Evolutionary conservation across 2,797 vertebrate genomes (phyloP), one percentile per base, ranked within the genome.

Genomic region (Cetoscarus ocellatus): DNA sequence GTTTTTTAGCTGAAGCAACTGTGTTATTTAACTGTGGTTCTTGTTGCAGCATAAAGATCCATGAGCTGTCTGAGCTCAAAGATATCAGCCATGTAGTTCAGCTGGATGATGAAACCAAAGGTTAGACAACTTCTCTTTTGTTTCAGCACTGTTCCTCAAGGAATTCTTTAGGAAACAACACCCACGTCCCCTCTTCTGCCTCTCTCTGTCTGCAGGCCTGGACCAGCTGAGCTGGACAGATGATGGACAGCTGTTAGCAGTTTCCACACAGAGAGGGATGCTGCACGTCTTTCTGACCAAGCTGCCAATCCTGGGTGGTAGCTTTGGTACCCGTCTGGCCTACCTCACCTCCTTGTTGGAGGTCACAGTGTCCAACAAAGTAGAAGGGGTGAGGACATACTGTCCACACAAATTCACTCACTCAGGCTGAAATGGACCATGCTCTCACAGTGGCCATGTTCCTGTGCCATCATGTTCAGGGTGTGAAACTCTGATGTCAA

Each of bases 71-170:
- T 69, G 96, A 99, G 79, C 90, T 98, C 69, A 98, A 96, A 86
- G 95, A 98, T 77, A 97, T 99, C 92, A 97, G 96, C 84, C 95
- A 95, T 68, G 96, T 99, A 62, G 93, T 99, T 87, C 96, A 92
- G 38, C 87, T 99, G 90, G 96, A 99, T 73, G 97, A 99, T 87
- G 98, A 99, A 92, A 97, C 96, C 67, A 98, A 98, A 98, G 98
- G 98, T 99, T 91, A 84, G 74, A 48, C 17, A 3, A 13, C 3
- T 42, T 2, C 9, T 63, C 4, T 53, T 71, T 47, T 50, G 0
- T 14, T 17, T 1, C 14, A 8, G 27, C 27, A 10, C 11, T 58
- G 2, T 27, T 3, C 11, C 11, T 19, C 11, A 45, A 38, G 58
- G 10, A 4, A 1, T 1, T 6, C 14, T 57, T 3, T 47, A 59